A percentile compares a stretch with the other conserved stretches of the same genome.
Evolutionary conservation across 1,140 invertebrate species (phyloP).

Genomic region (Drosophila varians): DNA sequence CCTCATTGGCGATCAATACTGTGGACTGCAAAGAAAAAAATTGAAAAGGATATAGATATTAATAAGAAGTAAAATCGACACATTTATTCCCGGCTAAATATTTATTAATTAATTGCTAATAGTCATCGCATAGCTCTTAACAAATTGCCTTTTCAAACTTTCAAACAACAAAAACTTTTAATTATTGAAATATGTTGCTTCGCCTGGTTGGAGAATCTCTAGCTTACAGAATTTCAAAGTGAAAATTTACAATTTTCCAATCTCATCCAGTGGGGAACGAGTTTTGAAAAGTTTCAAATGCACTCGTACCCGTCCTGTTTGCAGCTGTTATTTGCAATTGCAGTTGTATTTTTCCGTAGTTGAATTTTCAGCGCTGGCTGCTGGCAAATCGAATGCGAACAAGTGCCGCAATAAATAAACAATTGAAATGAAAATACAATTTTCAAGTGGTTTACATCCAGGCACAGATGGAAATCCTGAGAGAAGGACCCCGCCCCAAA

Average conservation of each 20-base stretch:
- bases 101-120: too few species aligned
- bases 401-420: conserved; percentile 81
- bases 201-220: background rate
- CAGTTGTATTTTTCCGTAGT: conserved; percentile 16
- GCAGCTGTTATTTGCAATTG: conserved; percentile 19
- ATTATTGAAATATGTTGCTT: background rate
- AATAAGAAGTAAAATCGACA: background rate
- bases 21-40: conserved; percentile 66
- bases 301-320: conserved; percentile 14
- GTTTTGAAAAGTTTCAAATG: conserved; percentile 20
- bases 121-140: background rate
- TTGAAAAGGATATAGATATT: background rate
- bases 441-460: conserved; percentile 78
- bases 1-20: conserved; percentile 82
- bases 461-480: conserved; percentile 41
- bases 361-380: conserved; percentile 23
- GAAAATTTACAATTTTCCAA: conserved; percentile 5
- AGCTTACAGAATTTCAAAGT: background rate
- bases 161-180: background rate
- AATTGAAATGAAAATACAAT: conserved; percentile 83
- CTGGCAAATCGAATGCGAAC: conserved; percentile 78
- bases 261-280: conserved; percentile 4
- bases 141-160: too few species aligned
- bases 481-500: conserved; percentile 15
- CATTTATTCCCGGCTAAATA: too few species aligned